Base-by-base conservation (phyloP, 2,888 invertebrate genomes). In the Lasioglossum zephyrum region DNA sequence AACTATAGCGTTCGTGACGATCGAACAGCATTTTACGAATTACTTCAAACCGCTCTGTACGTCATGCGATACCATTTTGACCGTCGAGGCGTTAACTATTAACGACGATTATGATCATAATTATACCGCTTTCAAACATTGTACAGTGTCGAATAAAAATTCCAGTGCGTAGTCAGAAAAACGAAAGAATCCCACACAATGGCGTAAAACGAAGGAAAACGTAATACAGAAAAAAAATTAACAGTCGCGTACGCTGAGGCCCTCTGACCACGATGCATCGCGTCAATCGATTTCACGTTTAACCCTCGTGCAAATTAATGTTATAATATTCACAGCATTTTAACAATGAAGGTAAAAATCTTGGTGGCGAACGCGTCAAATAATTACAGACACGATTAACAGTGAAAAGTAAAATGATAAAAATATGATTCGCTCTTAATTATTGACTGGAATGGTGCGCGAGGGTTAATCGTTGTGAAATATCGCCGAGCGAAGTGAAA, bases 111-210 rank as follows among this genome's bases (percentile, higher is more conserved):
- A 92, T 89, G 89, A 88, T 85, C 82, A 88, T 80, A 75, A 89
- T 89, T 92, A 89, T 91, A 85, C 89, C 91, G 92, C 92, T 93
- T 93, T 87, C 83, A 92, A 92, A 44, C 89, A 92, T 88, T 92
- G 92, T 92, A 92, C 92, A 92, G 92, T 91, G 89, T 91, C 88
- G 91, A 92, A 93, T 92, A 92, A 93, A 92, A 92, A 87, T 89
- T 89, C 90, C 89, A 90, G 87, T 89, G 84, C 89, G 88, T 92
- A 88, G 90, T 89, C 86, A 83, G 81, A 87, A 79, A 79, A 83
- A 75, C 73, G 53, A 79, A 82, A 16, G 47, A 53, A 63, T 36
- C 60, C 70, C 22, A 47, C 57, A 66, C 39, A 75, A 26, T 73
- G 49, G 31, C 31, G 31, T 69, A 1, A 26, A 63, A 70, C 22